Percentiles rank a stretch among this genome's conserved stretches.
These are phyloP conservation scores for Furcifer pardalis DNA, from an alignment of 2,797 vertebrate genomes.

Conservation along the genomic window DNA sequence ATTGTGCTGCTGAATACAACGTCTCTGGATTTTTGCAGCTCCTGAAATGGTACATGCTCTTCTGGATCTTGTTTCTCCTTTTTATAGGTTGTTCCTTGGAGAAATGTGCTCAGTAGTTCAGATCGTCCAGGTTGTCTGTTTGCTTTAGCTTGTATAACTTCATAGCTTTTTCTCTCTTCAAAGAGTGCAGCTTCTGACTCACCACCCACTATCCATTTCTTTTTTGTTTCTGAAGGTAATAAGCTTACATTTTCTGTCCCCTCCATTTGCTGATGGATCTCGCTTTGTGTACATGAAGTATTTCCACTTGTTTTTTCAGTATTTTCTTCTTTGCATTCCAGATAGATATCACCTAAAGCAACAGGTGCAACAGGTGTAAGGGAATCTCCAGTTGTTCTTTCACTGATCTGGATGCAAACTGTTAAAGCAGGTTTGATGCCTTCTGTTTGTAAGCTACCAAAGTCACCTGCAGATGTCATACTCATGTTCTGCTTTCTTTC, in stretches of 20 bases:
- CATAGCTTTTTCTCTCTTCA: background rate
- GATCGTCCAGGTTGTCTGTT: background rate
- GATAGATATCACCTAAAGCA: background rate
- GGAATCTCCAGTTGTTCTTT: background rate
- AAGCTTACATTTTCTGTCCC: background rate
- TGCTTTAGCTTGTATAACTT: background rate
- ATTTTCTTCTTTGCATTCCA: slow-evolving; percentile 6
- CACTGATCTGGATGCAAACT: background rate
- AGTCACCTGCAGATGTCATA: background rate
- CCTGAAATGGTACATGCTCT: background rate
- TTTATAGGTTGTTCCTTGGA: slow-evolving; percentile 10
- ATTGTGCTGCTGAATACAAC: background rate
- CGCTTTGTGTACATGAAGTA: background rate
- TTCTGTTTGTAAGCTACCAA: background rate
- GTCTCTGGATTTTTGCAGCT: background rate
- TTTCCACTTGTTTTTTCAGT: background rate
- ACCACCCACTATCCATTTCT: background rate
- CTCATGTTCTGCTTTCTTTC: background rate
- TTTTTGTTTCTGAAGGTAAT: background rate
- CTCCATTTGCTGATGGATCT: background rate
- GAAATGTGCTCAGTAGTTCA: background rate
- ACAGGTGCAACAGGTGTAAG: background rate
- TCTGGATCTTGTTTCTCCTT: background rate
- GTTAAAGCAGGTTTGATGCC: background rate
- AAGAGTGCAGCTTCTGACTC: background rate